These are phyloP conservation scores for Drosophila jambulina DNA, from an alignment of 1,140 invertebrate genomes.

Conservation along the genomic window DNA sequence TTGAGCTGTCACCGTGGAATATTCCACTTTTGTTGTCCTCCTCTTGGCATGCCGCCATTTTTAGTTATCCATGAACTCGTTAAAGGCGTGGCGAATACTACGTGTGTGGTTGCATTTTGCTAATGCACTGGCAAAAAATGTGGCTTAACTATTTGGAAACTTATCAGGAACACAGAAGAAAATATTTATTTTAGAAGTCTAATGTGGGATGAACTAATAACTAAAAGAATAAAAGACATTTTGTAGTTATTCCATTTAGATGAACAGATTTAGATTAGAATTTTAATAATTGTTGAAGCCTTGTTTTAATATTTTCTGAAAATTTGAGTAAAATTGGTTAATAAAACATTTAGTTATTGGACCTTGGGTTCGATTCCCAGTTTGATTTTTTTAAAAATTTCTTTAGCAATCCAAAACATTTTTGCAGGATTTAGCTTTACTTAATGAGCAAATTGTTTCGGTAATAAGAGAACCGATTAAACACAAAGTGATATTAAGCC, in stretches of 20 bases:
- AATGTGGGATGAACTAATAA: not conserved
- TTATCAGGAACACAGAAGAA: not conserved
- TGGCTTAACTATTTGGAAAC: not conserved
- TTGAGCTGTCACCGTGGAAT: slow-evolving; percentile 18
- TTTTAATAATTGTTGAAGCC: too few relatives aligned
- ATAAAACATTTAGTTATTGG: too few relatives aligned
- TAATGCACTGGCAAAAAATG: not conserved
- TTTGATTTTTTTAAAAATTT: too few relatives aligned
- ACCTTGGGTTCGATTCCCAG: too few relatives aligned
- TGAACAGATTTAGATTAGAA: too few relatives aligned
- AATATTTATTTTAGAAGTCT: not conserved
- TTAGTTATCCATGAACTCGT: slow-evolving; percentile 79
- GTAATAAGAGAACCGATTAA: not conserved
- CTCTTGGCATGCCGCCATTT: slow-evolving; percentile 79
- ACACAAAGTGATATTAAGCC: not conserved
- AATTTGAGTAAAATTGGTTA: too few relatives aligned
- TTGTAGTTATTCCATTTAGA: too few relatives aligned
- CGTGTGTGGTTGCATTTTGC: slow-evolving; percentile 22
- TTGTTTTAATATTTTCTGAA: too few relatives aligned
- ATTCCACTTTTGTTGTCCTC: slow-evolving; percentile 20
- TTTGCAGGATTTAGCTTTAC: too few relatives aligned
- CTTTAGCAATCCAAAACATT: too few relatives aligned
- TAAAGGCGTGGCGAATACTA: slow-evolving; percentile 70
- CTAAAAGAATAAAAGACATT: too few relatives aligned
- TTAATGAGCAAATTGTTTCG: too few relatives aligned